Evolutionary conservation across 2,113 vertebrate species (phyloP).

Genomic region (Scopus umbretta): DNA sequence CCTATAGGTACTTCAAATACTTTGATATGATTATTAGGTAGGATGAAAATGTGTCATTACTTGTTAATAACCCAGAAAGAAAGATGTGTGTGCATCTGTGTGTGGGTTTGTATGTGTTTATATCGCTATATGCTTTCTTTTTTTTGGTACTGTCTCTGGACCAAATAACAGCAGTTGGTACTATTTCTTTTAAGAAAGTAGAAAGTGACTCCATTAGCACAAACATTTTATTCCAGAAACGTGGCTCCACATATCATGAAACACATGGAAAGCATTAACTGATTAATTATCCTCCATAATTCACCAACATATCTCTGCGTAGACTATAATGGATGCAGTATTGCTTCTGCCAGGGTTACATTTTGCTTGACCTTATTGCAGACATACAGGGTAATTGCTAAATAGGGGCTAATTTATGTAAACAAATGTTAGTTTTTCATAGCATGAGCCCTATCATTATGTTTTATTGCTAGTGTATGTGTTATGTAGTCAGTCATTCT

Average conservation of each 20-base stretch:
- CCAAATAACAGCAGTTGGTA: conserved; percentile 10
- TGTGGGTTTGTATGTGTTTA: background rate
- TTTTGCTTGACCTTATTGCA: conserved; percentile 57
- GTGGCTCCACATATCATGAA: background rate
- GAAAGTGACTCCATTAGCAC: conserved; percentile 6
- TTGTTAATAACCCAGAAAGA: background rate
- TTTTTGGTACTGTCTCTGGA: background rate
- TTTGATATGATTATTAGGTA: background rate
- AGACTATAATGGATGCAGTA: background rate
- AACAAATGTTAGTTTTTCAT: conserved; percentile 31
- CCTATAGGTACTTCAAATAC: background rate
- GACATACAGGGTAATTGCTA: conserved; percentile 51
- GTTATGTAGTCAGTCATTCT: background rate
- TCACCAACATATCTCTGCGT: conserved; percentile 10
- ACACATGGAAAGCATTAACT: background rate
- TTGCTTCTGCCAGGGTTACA: conserved; percentile 2
- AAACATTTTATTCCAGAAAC: background rate
- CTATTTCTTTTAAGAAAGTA: conserved; percentile 23
- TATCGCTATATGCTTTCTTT: background rate
- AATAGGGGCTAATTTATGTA: conserved; percentile 63
- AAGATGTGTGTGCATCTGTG: background rate
- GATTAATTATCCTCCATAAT: conserved; percentile 43
- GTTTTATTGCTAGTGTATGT: background rate
- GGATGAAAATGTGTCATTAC: background rate
- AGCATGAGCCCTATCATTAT: background rate